Conservation (phyloP, 2,888 invertebrate species). For the Hyposoter didymator region DNA sequence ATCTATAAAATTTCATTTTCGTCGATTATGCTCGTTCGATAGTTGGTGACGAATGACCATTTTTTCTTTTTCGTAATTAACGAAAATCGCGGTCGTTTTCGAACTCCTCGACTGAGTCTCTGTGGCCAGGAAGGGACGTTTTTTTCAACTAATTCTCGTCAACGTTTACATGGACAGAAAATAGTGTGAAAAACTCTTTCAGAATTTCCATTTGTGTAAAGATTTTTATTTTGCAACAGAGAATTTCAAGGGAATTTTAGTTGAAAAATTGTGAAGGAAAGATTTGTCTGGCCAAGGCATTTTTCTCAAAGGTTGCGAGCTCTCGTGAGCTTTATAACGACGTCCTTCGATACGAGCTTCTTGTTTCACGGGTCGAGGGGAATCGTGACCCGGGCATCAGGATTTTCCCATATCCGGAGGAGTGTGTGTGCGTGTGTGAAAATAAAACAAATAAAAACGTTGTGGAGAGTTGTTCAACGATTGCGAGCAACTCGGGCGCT, state of each 20-base stretch:
- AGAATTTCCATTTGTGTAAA: no score
- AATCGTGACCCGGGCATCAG: slow-evolving; percentile 69
- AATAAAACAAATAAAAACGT: neutral
- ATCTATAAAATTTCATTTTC: no score
- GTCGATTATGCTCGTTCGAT: no score
- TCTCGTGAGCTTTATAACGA: slow-evolving; percentile 77
- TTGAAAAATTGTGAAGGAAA: neutral
- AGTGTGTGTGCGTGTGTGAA: neutral
- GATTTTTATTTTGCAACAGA: no score
- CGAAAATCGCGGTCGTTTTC: neutral
- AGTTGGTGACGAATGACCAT: neutral
- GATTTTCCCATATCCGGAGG: neutral
- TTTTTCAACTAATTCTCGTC: neutral
- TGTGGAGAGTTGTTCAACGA: slow-evolving; percentile 51
- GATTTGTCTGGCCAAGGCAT: slow-evolving; percentile 70
- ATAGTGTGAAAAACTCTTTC: no score
- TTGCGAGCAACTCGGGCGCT: slow-evolving; percentile 10
- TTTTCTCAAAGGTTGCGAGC: slow-evolving; percentile 61
- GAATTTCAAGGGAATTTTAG: neutral
- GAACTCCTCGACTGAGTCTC: neutral
- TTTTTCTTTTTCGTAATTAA: neutral
- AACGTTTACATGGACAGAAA: neutral
- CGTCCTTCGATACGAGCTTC: slow-evolving; percentile 80
- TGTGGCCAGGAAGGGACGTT: neutral
- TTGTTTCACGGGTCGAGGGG: slow-evolving; percentile 77